Percentiles rank a stretch among this genome's conserved stretches.
These are phyloP conservation scores for Perognathus longimembris DNA, from an alignment of 2,113 vertebrate genomes.

Conservation along the genomic window DNA sequence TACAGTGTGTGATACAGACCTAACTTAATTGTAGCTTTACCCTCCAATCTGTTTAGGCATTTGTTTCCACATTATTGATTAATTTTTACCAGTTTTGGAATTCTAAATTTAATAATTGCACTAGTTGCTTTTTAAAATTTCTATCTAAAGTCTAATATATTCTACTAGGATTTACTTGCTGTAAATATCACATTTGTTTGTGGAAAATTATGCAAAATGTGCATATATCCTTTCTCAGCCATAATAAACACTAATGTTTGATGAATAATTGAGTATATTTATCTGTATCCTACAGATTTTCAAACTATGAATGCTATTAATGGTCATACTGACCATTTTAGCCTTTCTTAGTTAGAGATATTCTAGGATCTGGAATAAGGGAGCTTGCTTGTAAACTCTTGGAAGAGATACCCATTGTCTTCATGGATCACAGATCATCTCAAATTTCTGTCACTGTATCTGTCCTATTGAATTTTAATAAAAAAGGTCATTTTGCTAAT, in stretches of 20 bases:
- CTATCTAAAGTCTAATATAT: not conserved
- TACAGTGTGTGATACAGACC: not conserved
- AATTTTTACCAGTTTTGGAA: constrained; percentile 42
- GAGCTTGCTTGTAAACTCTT: not conserved
- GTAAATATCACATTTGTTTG: constrained; percentile 48
- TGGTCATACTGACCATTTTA: not conserved
- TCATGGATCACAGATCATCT: not conserved
- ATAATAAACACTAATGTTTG: constrained; percentile 38
- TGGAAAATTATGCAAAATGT: constrained; percentile 50
- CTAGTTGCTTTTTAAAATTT: not conserved
- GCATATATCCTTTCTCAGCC: not conserved
- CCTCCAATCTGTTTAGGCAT: not conserved
- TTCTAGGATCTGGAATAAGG: not conserved
- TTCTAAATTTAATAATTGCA: not conserved
- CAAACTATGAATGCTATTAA: not conserved
- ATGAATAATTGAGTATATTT: constrained; percentile 40
- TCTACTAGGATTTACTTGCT: constrained; percentile 27
- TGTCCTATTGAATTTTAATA: constrained; percentile 8
- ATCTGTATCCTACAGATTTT: not conserved
- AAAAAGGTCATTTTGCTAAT: not conserved
- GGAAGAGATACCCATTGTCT: not conserved
- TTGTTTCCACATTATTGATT: constrained; percentile 9
- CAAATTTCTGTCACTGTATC: not conserved
- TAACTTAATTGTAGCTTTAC: not conserved
- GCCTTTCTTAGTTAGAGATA: not conserved